phyloP scores from a whole-genome alignment of 2,888 invertebrate genomes.

The Athripsodes cinereus region DNA sequence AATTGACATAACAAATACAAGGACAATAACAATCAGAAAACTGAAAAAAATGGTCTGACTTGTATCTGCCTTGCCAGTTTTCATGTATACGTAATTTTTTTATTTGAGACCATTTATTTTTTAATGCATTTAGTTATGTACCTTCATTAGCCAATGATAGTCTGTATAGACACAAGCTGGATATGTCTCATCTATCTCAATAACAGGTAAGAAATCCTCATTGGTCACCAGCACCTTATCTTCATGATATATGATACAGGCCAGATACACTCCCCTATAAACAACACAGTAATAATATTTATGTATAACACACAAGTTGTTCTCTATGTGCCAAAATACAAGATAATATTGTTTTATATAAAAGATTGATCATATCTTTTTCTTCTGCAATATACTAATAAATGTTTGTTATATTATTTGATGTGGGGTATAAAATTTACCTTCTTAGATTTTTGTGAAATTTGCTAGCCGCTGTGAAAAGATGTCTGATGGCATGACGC shows the following conservation, averaged over 20 bases:
- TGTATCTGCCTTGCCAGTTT: too few relatives aligned
- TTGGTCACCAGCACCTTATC: slow-evolving; percentile 94
- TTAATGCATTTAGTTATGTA: too few relatives aligned
- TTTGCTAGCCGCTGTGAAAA: slow-evolving; percentile 94
- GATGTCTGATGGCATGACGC: slow-evolving; percentile 67
- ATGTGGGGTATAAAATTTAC: slow-evolving; percentile 38
- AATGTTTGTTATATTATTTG: neutral
- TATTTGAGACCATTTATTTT: too few relatives aligned
- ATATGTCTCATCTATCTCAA: slow-evolving; percentile 95
- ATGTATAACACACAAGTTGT: too few relatives aligned
- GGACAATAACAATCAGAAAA: neutral
- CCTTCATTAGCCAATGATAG: slow-evolving; percentile 98
- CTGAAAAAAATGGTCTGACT: too few relatives aligned
- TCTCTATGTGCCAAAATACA: too few relatives aligned
- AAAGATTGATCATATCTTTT: too few relatives aligned
- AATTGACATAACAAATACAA: neutral
- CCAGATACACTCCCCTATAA: slow-evolving; percentile 84
- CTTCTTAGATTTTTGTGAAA: slow-evolving; percentile 89
- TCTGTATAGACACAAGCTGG: slow-evolving; percentile 87
- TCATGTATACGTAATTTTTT: too few relatives aligned
- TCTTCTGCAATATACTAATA: too few relatives aligned
- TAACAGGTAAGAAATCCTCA: slow-evolving; percentile 94
- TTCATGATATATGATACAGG: slow-evolving; percentile 90
- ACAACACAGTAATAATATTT: neutral
- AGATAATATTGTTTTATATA: neutral